Percentiles rank a stretch among this genome's conserved stretches.
These are phyloP conservation scores for Lamproptera curius DNA, from an alignment of 2,888 invertebrate species.

Conservation along the genomic window DNA sequence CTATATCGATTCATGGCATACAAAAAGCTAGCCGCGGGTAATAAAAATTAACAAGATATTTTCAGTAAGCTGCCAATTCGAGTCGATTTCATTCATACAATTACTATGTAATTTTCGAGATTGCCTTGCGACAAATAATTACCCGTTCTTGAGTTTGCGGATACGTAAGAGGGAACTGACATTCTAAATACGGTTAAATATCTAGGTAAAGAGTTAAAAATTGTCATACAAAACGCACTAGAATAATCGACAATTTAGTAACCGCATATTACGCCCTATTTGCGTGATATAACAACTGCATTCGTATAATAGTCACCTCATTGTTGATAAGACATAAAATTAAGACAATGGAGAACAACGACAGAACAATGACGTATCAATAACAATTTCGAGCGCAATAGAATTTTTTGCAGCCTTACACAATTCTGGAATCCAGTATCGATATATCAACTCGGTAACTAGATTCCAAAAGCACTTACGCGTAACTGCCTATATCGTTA, in stretches of 20 bases:
- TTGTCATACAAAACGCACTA: too few species aligned
- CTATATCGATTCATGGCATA: too few species aligned
- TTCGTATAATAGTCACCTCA: too few species aligned
- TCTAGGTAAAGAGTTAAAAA: background rate
- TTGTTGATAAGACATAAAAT: too few species aligned
- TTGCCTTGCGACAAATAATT: constrained; percentile 9
- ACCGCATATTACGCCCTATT: too few species aligned
- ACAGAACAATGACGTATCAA: too few species aligned
- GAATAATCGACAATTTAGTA: too few species aligned
- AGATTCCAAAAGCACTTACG: background rate
- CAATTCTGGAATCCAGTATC: too few species aligned
- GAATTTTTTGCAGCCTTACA: too few species aligned
- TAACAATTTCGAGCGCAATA: too few species aligned
- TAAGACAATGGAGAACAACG: too few species aligned
- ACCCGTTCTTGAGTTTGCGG: background rate
- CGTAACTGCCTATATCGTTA: background rate
- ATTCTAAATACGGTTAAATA: constrained; percentile 9
- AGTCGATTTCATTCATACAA: constrained; percentile 4
- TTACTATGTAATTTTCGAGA: constrained; percentile 7
- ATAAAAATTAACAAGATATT: background rate
- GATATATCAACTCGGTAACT: background rate
- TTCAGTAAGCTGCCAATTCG: background rate
- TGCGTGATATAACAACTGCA: too few species aligned
- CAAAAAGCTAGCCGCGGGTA: background rate
- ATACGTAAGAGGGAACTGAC: constrained; percentile 1